Evolutionary conservation across 2,888 invertebrate species (phyloP).

Genomic region (Ametastegia equiseti): DNA sequence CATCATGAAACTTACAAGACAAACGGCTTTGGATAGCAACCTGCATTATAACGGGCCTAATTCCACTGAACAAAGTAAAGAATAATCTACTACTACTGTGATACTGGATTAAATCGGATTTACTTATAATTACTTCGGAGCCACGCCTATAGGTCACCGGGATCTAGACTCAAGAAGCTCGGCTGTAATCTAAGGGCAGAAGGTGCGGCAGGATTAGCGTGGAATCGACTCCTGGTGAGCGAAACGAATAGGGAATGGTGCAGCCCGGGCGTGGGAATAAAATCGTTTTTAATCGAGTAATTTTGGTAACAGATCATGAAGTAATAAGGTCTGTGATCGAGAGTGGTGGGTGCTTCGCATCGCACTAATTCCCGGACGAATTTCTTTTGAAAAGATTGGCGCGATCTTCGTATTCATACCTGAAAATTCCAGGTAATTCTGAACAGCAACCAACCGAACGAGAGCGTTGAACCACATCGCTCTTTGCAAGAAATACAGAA

Average conservation of each 20-base stretch:
- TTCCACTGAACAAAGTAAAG: background rate
- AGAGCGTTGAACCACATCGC: constrained; percentile 45
- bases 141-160: background rate
- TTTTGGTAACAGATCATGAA: constrained; percentile 9
- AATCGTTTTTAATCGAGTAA: background rate
- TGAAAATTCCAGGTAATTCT: constrained; percentile 26
- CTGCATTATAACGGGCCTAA: background rate
- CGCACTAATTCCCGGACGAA: background rate
- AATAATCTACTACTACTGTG: background rate
- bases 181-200: background rate
- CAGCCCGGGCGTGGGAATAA: background rate
- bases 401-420: background rate
- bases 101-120: background rate
- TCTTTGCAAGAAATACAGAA: constrained; percentile 26
- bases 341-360: background rate
- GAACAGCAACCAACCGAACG: constrained; percentile 34
- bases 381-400: background rate
- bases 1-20: background rate
- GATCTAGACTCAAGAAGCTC: background rate
- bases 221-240: constrained; percentile 13
- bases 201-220: background rate
- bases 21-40: background rate
- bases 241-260: background rate
- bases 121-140: constrained; percentile 6
- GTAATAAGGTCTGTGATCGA: background rate